Conservation (phyloP, 2,797 vertebrate species). For the Nyctalus aviator region DNA sequence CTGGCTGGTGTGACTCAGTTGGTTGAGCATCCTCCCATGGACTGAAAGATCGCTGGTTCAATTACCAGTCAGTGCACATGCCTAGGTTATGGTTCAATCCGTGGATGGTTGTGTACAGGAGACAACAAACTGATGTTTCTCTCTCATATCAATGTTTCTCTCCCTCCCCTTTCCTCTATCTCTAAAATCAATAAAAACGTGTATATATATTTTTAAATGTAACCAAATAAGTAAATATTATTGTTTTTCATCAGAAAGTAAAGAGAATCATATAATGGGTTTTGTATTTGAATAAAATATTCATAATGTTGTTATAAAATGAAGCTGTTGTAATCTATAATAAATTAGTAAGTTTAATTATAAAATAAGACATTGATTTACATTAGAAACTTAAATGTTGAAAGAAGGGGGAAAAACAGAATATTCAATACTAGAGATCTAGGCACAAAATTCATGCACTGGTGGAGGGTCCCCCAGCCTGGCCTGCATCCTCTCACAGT, state of each 20-base stretch:
- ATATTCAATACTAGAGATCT: neutral
- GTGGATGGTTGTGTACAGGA: neutral
- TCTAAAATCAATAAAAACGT: neutral
- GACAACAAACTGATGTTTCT: neutral
- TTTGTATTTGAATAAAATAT: neutral
- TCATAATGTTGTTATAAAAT: neutral
- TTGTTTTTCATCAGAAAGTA: neutral
- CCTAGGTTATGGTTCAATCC: neutral
- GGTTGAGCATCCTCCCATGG: neutral
- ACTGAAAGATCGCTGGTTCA: neutral
- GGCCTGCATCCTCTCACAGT: too few relatives aligned
- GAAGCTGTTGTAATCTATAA: neutral
- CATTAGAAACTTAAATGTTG: neutral
- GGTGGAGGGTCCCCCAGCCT: too few relatives aligned
- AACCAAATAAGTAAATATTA: neutral
- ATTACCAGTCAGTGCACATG: neutral
- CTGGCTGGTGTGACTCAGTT: neutral
- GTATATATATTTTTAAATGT: neutral
- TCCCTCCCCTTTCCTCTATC: neutral
- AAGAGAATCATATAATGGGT: neutral
- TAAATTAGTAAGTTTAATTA: neutral
- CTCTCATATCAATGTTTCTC: neutral
- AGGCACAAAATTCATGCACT: too few relatives aligned
- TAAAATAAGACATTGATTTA: neutral
- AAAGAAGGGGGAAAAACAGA: neutral